Conservation (phyloP, 1,140 invertebrate genomes). For the Apis mellifera region Amel_HAv3.1 CM009944.2:8150001-8150500, state of each 20-base stretch:
- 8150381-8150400: slow-evolving; percentile 17
- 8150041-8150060: slow-evolving; percentile 3
- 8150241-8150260: background rate
- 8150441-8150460: slow-evolving; percentile 21
- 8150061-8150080: background rate
- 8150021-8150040: too few species aligned
- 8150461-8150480: slow-evolving; percentile 27
- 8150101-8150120: slow-evolving; percentile 56
- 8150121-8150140: slow-evolving; percentile 25
- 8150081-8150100: slow-evolving; percentile 53
- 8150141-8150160: slow-evolving; percentile 30
- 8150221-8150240: slow-evolving; percentile 20
- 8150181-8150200: slow-evolving; percentile 28
- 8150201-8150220: background rate
- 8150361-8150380: slow-evolving; percentile 4
- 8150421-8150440: slow-evolving; percentile 27
- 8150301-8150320: background rate
- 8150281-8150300: background rate
- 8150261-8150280: background rate
- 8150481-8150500: slow-evolving; percentile 17
- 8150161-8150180: background rate
- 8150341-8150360: background rate
- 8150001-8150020: background rate
- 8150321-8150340: background rate
- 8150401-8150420: slow-evolving; percentile 37